Evolutionary conservation across 2,113 vertebrate genomes (phyloP).

Genomic region (Leptodactylus fuscus): DNA sequence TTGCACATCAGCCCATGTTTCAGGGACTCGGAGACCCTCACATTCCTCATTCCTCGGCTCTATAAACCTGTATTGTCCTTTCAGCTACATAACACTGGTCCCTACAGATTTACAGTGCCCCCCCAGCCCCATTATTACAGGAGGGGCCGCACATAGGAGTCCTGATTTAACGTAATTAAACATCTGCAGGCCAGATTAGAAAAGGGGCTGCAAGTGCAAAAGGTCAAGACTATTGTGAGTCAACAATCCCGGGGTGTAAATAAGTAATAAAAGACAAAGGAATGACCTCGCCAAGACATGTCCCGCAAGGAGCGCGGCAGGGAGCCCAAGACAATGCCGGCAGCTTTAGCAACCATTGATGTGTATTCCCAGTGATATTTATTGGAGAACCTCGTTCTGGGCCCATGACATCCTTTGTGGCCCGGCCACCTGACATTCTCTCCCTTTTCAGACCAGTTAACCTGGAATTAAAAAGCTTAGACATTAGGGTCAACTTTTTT

Average conservation of each 20-base stretch:
- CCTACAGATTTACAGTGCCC: constrained; percentile 15
- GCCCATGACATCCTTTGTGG: constrained; percentile 17
- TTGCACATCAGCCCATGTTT: not conserved
- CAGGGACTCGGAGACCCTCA: not conserved
- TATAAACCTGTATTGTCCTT: not conserved
- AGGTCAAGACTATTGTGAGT: constrained; percentile 47
- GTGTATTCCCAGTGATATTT: constrained; percentile 34
- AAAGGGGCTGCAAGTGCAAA: constrained; percentile 34
- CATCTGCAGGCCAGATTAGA: constrained; percentile 39
- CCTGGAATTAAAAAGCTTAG: constrained; percentile 49
- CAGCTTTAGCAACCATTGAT: constrained; percentile 10
- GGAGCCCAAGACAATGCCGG: not conserved
- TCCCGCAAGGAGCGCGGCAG: not conserved
- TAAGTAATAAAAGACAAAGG: constrained; percentile 44
- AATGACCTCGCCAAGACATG: constrained; percentile 27
- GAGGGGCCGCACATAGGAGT: not conserved
- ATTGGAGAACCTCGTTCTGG: constrained; percentile 21
- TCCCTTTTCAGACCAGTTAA: constrained; percentile 36
- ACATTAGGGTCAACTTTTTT: constrained; percentile 6
- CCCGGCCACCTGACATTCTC: constrained; percentile 30
- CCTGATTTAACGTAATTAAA: constrained; percentile 40
- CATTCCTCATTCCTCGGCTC: not conserved
- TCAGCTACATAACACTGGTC: not conserved
- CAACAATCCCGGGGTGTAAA: constrained; percentile 46
- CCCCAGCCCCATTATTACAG: not conserved